A percentile compares a stretch with the other conserved stretches of the same genome.
These are phyloP conservation scores for Himalopsyche anomala DNA, from an alignment of 2,888 invertebrate genomes.

Conservation along the genomic window DNA sequence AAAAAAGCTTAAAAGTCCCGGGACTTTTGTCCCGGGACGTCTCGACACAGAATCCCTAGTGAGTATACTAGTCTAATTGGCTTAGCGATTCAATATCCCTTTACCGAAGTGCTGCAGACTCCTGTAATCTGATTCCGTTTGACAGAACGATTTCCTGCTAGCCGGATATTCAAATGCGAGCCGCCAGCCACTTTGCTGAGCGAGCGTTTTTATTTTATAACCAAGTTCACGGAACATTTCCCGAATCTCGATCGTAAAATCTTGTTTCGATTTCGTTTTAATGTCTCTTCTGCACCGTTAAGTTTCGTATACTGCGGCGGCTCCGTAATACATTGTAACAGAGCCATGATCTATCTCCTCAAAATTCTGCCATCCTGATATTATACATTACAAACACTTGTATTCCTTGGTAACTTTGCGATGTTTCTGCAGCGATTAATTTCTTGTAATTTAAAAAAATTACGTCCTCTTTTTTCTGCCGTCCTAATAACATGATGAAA, in stretches of 20 bases:
- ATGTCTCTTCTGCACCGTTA: conserved; percentile 26
- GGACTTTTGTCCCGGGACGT: too few species aligned
- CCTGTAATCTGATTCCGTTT: background rate
- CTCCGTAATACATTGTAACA: background rate
- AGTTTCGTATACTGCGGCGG: background rate
- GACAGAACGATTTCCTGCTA: background rate
- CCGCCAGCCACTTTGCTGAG: conserved; percentile 21
- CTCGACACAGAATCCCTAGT: too few species aligned
- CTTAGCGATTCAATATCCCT: background rate
- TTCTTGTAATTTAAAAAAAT: too few species aligned
- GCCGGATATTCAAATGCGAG: conserved; percentile 11
- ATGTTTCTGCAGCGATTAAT: too few species aligned
- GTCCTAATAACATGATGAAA: too few species aligned
- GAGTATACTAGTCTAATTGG: background rate
- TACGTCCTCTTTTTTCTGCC: too few species aligned
- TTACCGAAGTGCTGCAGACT: background rate
- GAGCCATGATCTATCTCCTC: conserved; percentile 16
- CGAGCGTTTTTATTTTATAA: conserved; percentile 9
- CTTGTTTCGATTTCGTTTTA: conserved; percentile 30
- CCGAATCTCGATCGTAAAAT: conserved; percentile 24
- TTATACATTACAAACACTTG: too few species aligned
- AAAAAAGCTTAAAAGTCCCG: too few species aligned
- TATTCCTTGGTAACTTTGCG: too few species aligned
- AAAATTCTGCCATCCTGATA: background rate
- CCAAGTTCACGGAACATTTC: conserved; percentile 28